Evolutionary conservation across 2,113 vertebrate genomes (phyloP).

Genomic region (Canis aureus): DNA sequence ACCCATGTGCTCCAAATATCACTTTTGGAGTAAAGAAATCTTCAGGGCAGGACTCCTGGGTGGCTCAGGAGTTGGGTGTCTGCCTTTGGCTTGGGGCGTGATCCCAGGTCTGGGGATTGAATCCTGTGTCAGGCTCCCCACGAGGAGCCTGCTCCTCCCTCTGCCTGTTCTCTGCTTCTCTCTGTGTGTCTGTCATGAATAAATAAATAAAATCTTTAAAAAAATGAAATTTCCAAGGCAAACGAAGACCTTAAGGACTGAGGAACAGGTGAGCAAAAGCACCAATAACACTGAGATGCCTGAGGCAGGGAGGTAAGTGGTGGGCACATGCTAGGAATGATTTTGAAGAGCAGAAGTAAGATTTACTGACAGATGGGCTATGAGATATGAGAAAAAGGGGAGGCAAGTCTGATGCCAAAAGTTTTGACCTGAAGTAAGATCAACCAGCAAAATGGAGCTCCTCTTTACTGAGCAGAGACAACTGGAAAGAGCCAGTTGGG

Average conservation of each 20-base stretch:
- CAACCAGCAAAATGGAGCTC: background rate
- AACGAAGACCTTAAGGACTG: background rate
- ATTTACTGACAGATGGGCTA: background rate
- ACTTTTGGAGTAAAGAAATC: too few species aligned
- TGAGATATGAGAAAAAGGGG: background rate
- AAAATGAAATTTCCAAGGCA: background rate
- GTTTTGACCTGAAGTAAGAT: background rate
- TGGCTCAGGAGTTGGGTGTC: too few species aligned
- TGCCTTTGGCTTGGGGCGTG: too few species aligned
- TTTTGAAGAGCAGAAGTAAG: background rate
- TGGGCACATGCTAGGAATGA: background rate
- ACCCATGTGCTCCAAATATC: too few species aligned
- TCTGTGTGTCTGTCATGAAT: too few species aligned
- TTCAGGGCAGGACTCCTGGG: too few species aligned
- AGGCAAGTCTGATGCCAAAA: background rate
- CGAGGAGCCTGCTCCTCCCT: too few species aligned
- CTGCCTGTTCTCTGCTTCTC: too few species aligned
- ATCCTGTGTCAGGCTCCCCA: too few species aligned
- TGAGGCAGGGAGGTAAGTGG: background rate
- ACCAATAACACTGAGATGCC: background rate
- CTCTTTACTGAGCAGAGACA: background rate
- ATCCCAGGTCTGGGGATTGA: too few species aligned
- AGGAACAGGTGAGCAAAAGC: background rate
- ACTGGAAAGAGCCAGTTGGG: rapidly evolving
- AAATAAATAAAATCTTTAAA: too few species aligned